A percentile compares a stretch with the other conserved stretches of the same genome.
Conservation (phyloP, 2,888 invertebrate genomes). For the Rhogogaster chlorosoma region DNA sequence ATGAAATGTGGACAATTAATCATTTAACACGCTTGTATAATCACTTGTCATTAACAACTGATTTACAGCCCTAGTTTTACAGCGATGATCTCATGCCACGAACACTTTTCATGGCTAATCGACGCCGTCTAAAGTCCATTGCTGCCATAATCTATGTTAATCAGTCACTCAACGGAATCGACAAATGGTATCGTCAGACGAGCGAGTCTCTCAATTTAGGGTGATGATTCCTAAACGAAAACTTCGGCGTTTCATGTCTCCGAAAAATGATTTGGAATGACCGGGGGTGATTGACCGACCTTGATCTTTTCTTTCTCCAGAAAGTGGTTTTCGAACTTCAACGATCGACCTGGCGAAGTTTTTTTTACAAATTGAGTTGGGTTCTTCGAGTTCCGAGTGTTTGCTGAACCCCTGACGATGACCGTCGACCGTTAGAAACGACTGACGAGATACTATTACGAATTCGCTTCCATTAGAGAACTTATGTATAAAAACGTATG, state of each 20-base stretch:
- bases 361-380: constrained; percentile 6
- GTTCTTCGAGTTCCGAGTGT: background rate
- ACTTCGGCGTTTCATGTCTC: constrained; percentile 54
- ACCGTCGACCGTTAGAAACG: background rate
- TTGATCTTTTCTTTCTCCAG: constrained; percentile 57
- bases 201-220: constrained; percentile 52
- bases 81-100: constrained; percentile 11
- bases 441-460: background rate
- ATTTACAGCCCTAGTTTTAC: constrained; percentile 43
- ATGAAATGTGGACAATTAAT: background rate
- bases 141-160: constrained; percentile 63
- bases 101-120: constrained; percentile 35
- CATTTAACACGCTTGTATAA: background rate
- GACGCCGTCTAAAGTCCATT: constrained; percentile 60
- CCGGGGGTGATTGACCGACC: constrained; percentile 60
- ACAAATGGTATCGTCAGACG: constrained; percentile 57
- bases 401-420: background rate
- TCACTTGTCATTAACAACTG: background rate
- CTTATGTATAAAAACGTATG: background rate
- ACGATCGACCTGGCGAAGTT: constrained; percentile 57
- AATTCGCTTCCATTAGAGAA: constrained; percentile 7
- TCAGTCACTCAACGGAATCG: constrained; percentile 56
- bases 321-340: constrained; percentile 60
- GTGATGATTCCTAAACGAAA: background rate
- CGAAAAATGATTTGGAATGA: constrained; percentile 52